phyloP scores from a whole-genome alignment of 2,113 vertebrate genomes.

The Tachysurus fulvidraco region DNA sequence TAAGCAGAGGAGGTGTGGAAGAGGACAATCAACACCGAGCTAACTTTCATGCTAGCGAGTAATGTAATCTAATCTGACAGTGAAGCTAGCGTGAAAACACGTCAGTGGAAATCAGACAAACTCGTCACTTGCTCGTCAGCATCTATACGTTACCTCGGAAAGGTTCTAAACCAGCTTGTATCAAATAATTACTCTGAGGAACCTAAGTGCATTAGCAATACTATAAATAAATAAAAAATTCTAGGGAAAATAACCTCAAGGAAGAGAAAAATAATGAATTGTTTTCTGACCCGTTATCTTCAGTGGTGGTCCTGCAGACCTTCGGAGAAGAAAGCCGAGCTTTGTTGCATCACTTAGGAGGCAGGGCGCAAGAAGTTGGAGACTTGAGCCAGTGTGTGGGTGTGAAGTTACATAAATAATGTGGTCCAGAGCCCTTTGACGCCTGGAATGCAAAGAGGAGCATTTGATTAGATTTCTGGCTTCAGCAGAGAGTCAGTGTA shows the following conservation, averaged over 20 bases:
- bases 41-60: not conserved
- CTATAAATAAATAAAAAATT: not conserved
- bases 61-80: too few species aligned
- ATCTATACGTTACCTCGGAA: too few species aligned
- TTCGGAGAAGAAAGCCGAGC: not conserved
- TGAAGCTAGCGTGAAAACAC: not conserved
- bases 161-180: not conserved
- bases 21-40: not conserved
- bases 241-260: not conserved
- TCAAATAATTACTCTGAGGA: not conserved
- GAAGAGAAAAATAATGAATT: not conserved
- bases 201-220: not conserved
- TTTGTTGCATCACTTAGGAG: not conserved
- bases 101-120: not conserved
- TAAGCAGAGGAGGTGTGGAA: not conserved
- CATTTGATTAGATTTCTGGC: not conserved
- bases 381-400: not conserved
- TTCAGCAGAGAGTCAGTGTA: not conserved
- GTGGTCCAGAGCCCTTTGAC: constrained; percentile 10
- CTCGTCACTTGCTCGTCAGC: too few species aligned
- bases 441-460: not conserved
- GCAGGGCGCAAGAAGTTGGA: not conserved
- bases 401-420: not conserved
- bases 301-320: not conserved
- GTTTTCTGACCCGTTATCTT: not conserved